Evolutionary conservation across 2,797 vertebrate genomes (phyloP).

Genomic region (Lates japonicus): DNA sequence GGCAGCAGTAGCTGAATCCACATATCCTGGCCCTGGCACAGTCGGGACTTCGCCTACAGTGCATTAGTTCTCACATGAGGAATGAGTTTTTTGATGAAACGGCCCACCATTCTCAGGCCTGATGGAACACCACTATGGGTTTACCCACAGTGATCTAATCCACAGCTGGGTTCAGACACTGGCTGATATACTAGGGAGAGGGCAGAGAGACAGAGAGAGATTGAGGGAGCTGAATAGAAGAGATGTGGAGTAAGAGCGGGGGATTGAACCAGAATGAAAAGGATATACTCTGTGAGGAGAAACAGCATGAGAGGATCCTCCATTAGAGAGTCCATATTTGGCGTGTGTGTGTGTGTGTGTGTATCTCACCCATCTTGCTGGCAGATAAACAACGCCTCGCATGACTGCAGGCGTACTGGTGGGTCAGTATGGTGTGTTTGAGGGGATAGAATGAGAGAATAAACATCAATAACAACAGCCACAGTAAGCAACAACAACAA

Average conservation of each 20-base stretch:
- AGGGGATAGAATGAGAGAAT: slow-evolving; percentile 64
- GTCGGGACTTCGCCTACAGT: slow-evolving; percentile 69
- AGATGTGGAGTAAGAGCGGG: slow-evolving; percentile 57
- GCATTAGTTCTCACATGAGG: slow-evolving; percentile 76
- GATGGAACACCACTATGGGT: slow-evolving; percentile 75
- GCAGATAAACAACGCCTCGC: slow-evolving; percentile 70
- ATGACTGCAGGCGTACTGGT: slow-evolving; percentile 64
- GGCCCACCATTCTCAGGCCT: slow-evolving; percentile 69
- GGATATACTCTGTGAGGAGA: slow-evolving; percentile 67
- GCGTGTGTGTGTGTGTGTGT: slow-evolving; percentile 28
- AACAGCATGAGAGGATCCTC: slow-evolving; percentile 69
- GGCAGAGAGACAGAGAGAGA: slow-evolving; percentile 61
- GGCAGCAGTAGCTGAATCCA: slow-evolving; percentile 74
- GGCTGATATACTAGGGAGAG: slow-evolving; percentile 65
- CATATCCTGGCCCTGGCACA: slow-evolving; percentile 67
- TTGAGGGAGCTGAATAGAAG: slow-evolving; percentile 69
- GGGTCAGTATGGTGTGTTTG: slow-evolving; percentile 68
- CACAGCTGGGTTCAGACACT: slow-evolving; percentile 63
- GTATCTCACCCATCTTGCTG: slow-evolving; percentile 59
- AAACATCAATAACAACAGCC: slow-evolving; percentile 75
- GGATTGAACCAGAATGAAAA: slow-evolving; percentile 78
- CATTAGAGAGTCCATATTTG: slow-evolving; percentile 69
- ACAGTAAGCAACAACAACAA: slow-evolving; percentile 30
- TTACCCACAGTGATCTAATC: slow-evolving; percentile 77
- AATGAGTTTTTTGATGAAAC: slow-evolving; percentile 82